These are phyloP conservation scores for Drosophila watanabei DNA, from an alignment of 1,140 invertebrate genomes.

Conservation along the genomic window DNA sequence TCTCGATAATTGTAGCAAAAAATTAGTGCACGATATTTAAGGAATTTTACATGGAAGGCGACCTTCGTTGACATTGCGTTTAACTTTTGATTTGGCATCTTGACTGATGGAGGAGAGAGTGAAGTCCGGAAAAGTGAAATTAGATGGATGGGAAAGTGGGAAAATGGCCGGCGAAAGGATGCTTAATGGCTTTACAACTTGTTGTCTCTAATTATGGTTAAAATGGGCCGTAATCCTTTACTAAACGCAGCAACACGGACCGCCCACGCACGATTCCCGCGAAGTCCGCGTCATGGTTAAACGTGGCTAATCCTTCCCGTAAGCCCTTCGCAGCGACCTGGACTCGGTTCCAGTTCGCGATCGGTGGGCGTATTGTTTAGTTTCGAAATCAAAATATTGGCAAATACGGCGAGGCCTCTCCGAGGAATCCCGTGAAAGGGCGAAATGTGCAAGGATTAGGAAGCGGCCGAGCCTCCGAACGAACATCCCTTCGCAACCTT, in stretches of 20 bases:
- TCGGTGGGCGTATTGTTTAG: constrained; percentile 76
- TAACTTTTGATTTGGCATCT: constrained; percentile 83
- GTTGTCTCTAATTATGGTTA: constrained; percentile 84
- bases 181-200: constrained; percentile 82
- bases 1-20: constrained; percentile 71
- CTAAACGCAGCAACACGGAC: constrained; percentile 70
- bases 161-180: constrained; percentile 24
- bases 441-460: constrained; percentile 65
- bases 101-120: constrained; percentile 44
- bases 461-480: constrained; percentile 7
- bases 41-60: constrained; percentile 71
- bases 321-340: constrained; percentile 62
- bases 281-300: constrained; percentile 79
- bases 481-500: constrained; percentile 74
- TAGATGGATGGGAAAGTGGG: background rate
- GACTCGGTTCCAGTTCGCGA: constrained; percentile 15
- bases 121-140: constrained; percentile 11
- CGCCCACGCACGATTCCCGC: constrained; percentile 60
- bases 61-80: constrained; percentile 66
- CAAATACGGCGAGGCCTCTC: constrained; percentile 58
- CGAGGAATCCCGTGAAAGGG: constrained; percentile 43
- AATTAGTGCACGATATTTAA: constrained; percentile 60
- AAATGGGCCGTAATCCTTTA: constrained; percentile 84
- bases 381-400: constrained; percentile 84
- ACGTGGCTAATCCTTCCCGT: constrained; percentile 74